A percentile compares a stretch with the other conserved stretches of the same genome.
Conservation (phyloP, 2,888 invertebrate genomes). For the Baronia brevicornis region DNA sequence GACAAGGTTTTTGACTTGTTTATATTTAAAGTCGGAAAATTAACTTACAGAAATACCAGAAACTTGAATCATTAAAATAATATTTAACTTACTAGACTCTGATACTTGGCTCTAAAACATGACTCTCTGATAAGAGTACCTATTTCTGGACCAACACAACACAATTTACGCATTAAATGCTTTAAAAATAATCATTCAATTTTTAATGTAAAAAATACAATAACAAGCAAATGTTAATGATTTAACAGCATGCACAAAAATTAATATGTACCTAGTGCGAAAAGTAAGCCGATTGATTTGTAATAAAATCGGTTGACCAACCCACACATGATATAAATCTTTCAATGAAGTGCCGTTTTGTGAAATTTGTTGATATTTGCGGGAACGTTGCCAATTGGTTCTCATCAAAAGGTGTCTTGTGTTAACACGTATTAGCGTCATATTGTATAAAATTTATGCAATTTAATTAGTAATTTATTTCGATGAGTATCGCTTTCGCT, state of each 20-base stretch:
- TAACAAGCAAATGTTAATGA: not conserved
- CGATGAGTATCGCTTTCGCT: constrained; percentile 25
- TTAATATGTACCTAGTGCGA: constrained; percentile 1
- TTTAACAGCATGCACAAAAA: constrained; percentile 1
- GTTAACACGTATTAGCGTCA: constrained; percentile 27
- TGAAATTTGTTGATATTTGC: constrained; percentile 39
- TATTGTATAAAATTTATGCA: constrained; percentile 23
- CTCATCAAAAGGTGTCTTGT: constrained; percentile 38
- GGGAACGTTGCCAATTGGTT: constrained; percentile 44
- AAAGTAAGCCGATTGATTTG: constrained; percentile 25
- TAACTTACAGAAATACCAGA: too few relatives aligned
- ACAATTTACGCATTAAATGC: too few relatives aligned
- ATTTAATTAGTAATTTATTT: constrained; percentile 26
- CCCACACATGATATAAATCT: constrained; percentile 42
- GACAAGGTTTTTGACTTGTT: too few relatives aligned
- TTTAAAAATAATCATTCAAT: too few relatives aligned
- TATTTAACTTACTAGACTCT: too few relatives aligned
- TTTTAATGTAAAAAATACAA: too few relatives aligned
- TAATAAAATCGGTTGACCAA: constrained; percentile 23
- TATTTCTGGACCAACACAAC: too few relatives aligned
- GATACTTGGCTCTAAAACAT: too few relatives aligned
- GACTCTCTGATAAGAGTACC: too few relatives aligned
- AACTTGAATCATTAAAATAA: too few relatives aligned
- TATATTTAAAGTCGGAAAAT: too few relatives aligned
- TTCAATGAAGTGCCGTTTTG: constrained; percentile 34